Conservation (phyloP, 1,140 invertebrate species). For the Drosophila malerkotliana region DNA sequence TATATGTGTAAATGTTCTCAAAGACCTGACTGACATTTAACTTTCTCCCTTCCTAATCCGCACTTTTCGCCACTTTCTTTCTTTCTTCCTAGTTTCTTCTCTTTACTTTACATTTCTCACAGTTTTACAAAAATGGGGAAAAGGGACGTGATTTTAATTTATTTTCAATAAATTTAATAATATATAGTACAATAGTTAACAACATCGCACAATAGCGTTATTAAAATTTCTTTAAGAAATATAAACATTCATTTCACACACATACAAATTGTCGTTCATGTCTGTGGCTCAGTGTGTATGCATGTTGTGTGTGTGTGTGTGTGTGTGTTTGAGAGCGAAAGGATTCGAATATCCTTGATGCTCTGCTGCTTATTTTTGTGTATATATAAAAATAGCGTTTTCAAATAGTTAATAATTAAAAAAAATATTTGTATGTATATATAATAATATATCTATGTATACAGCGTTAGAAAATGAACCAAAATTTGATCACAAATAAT, state of each 20-base stretch:
- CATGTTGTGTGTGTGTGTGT: slow-evolving; percentile 19
- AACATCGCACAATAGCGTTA: slow-evolving; percentile 83
- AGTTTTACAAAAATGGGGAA: slow-evolving; percentile 34
- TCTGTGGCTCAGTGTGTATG: slow-evolving; percentile 41
- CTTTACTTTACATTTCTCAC: slow-evolving; percentile 23
- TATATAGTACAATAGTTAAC: slow-evolving; percentile 83
- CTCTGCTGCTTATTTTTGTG: slow-evolving; percentile 20
- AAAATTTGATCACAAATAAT: slow-evolving; percentile 47
- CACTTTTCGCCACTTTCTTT: slow-evolving; percentile 7
- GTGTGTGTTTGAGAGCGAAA: slow-evolving; percentile 22
- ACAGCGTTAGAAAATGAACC: slow-evolving; percentile 42
- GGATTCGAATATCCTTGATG: slow-evolving; percentile 21
- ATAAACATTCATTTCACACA: slow-evolving; percentile 80
- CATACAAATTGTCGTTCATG: slow-evolving; percentile 71
- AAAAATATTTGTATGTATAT: slow-evolving; percentile 44
- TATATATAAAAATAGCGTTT: slow-evolving; percentile 74
- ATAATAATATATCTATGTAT: slow-evolving; percentile 38
- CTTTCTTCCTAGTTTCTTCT: not conserved
- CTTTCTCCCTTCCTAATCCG: slow-evolving; percentile 3
- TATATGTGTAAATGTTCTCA: slow-evolving; percentile 47
- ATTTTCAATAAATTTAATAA: slow-evolving; percentile 64
- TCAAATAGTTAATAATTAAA: slow-evolving; percentile 61
- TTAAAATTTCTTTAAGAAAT: slow-evolving; percentile 84
- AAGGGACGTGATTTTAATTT: slow-evolving; percentile 58
- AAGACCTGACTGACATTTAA: slow-evolving; percentile 38